These are phyloP conservation scores for Penelope pileata DNA, from an alignment of 2,113 vertebrate genomes.

Conservation along the genomic window DNA sequence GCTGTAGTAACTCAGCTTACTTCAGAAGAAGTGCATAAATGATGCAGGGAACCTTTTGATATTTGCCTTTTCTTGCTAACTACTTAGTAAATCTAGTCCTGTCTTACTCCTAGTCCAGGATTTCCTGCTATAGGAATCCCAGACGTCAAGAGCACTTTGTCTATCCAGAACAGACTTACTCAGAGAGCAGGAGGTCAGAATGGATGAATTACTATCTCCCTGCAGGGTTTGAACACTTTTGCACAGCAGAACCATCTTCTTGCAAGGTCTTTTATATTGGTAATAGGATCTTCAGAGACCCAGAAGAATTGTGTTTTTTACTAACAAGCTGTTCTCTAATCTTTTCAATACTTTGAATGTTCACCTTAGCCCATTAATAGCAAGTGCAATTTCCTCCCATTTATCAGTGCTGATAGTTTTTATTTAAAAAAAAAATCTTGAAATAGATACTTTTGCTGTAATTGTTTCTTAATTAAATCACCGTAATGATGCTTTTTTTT, in stretches of 20 bases:
- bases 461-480: slow-evolving; percentile 35
- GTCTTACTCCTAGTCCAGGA: neutral
- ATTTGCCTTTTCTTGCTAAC: neutral
- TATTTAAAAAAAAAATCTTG: neutral
- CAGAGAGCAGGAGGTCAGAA: neutral
- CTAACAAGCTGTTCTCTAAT: neutral
- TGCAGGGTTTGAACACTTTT: neutral
- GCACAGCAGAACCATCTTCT: neutral
- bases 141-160: neutral
- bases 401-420: neutral
- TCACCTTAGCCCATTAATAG: neutral
- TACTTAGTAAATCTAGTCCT: neutral
- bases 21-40: neutral
- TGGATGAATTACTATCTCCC: neutral
- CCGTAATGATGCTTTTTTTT: neutral
- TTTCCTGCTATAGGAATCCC: neutral
- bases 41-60: neutral
- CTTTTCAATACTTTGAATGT: neutral
- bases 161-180: neutral
- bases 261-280: neutral
- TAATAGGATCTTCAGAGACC: neutral
- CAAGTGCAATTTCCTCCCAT: neutral
- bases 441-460: neutral
- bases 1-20: neutral
- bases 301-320: neutral